phyloP scores from a whole-genome alignment of 2,888 invertebrate species.

The Leucophenga maculata region DNA sequence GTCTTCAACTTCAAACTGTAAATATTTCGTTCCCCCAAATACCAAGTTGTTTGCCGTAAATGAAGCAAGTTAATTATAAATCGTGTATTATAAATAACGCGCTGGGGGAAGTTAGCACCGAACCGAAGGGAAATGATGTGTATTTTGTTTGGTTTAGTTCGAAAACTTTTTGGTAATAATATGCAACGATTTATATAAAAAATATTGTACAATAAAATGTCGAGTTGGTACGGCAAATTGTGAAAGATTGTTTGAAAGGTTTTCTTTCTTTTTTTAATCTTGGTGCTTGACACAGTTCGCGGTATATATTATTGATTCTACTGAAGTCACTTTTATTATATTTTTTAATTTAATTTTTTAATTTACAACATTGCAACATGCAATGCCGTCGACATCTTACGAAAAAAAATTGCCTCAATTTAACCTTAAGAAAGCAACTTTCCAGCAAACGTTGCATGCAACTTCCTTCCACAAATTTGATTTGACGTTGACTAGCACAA shows the following conservation, averaged over 20 bases:
- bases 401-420: too few relatives aligned
- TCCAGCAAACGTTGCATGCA: background rate
- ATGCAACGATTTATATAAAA: background rate
- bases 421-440: too few relatives aligned
- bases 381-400: background rate
- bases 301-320: background rate
- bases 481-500: too few relatives aligned
- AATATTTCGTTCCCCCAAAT: background rate
- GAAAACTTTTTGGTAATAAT: conserved; percentile 10
- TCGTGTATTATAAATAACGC: conserved; percentile 15
- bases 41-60: conserved; percentile 5
- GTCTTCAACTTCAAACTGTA: background rate
- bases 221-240: background rate
- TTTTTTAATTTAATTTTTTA: background rate
- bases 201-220: background rate
- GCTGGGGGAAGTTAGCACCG: background rate
- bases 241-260: background rate
- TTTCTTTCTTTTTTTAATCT: too few relatives aligned
- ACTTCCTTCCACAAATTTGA: background rate
- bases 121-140: background rate
- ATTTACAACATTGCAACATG: conserved; percentile 19
- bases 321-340: background rate
- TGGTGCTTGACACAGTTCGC: background rate
- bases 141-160: conserved; percentile 8
- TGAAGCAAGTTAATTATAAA: conserved; percentile 32